Conservation (phyloP, 2,113 vertebrate species). For the Cynoglossus semilaevis region DNA sequence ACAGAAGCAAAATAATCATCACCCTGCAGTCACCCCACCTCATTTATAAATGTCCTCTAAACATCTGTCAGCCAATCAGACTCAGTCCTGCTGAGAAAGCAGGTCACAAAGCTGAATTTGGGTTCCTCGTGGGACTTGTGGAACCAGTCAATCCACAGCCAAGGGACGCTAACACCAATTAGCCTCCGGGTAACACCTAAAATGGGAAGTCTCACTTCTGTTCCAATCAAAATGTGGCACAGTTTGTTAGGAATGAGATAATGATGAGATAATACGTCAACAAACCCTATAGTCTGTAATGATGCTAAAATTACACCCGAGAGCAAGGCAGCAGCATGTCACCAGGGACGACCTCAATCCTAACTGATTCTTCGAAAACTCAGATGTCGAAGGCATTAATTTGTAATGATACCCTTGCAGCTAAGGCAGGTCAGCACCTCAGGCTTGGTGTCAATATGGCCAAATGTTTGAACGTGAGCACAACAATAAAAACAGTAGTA, state of each 20-base stretch:
- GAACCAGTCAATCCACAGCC: background rate
- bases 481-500: too few species aligned
- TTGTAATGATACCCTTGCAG: too few species aligned
- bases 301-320: background rate
- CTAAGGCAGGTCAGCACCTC: too few species aligned
- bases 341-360: too few species aligned
- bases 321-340: too few species aligned
- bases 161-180: background rate
- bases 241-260: background rate
- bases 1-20: slow-evolving; percentile 40
- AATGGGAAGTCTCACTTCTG: background rate
- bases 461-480: too few species aligned
- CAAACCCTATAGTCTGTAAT: background rate
- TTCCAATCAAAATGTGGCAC: background rate
- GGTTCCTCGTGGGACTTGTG: background rate
- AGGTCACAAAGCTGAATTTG: background rate
- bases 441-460: too few species aligned
- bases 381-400: too few species aligned
- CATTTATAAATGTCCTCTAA: slow-evolving; percentile 25
- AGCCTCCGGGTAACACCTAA: background rate
- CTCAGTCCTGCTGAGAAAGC: slow-evolving; percentile 1
- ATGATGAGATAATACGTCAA: background rate
- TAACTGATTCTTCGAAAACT: too few species aligned
- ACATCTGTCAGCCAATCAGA: slow-evolving; percentile 9
- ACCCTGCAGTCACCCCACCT: slow-evolving; percentile 15